These are phyloP conservation scores for Coregonus clupeaformis DNA, from an alignment of 2,113 vertebrate species.

Conservation along the genomic window DNA sequence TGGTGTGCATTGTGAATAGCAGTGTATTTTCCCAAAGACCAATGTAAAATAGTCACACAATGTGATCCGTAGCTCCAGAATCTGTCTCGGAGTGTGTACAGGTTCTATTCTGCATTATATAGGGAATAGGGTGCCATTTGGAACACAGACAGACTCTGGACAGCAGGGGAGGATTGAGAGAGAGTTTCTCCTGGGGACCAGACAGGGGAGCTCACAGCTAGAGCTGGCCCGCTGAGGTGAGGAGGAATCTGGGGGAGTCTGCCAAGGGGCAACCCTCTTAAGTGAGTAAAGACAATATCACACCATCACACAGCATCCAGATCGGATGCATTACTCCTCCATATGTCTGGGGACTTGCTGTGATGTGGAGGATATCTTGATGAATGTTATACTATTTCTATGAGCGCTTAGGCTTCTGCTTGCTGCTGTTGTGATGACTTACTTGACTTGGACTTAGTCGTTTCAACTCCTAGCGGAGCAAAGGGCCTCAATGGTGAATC, in stretches of 20 bases:
- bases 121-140: no score
- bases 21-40: background rate
- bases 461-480: no score
- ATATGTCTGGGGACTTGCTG: conserved; percentile 42
- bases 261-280: conserved; percentile 37
- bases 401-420: no score
- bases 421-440: no score
- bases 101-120: no score
- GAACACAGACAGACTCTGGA: conserved; percentile 27
- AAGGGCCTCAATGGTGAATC: no score
- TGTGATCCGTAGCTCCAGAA: background rate
- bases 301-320: conserved; percentile 41
- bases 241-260: conserved; percentile 30
- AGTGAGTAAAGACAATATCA: conserved; percentile 57
- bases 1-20: background rate
- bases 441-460: no score
- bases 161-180: conserved; percentile 44
- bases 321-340: conserved; percentile 39
- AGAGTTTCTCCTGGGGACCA: conserved; percentile 36
- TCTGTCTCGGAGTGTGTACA: no score
- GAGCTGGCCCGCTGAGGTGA: conserved; percentile 43
- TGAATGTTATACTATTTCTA: background rate
- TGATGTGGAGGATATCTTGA: conserved; percentile 16
- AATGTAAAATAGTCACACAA: background rate
- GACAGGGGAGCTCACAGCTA: conserved; percentile 30